Evolutionary conservation across 1,140 invertebrate genomes (phyloP).

Genomic region (Pseudomyrmex gracilis): DNA sequence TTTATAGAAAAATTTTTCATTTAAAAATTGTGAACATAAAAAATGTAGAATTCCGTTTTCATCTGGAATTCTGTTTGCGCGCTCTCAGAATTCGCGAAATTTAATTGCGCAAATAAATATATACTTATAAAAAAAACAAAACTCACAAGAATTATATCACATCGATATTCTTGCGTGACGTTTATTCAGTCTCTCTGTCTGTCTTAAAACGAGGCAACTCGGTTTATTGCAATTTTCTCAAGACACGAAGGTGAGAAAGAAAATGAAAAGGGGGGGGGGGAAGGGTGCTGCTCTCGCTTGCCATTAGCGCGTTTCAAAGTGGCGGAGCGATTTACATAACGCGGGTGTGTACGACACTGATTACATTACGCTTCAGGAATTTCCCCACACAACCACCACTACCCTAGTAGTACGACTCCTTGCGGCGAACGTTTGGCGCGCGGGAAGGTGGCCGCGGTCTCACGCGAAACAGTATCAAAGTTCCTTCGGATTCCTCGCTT

Average conservation of each 20-base stretch:
- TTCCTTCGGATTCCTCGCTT: slow-evolving; percentile 42
- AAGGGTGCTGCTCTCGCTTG: background rate
- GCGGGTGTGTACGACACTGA: slow-evolving; percentile 35
- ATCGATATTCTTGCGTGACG: background rate
- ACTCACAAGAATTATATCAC: background rate
- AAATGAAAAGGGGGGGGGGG: background rate
- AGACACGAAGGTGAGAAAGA: background rate
- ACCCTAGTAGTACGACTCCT: slow-evolving; percentile 20
- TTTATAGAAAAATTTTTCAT: background rate
- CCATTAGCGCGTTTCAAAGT: slow-evolving; percentile 32
- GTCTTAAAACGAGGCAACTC: background rate
- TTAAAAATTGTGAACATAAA: slow-evolving; percentile 11
- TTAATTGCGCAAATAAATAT: background rate
- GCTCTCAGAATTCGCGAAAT: background rate
- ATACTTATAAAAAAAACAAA: slow-evolving; percentile 4
- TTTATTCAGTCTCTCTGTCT: background rate
- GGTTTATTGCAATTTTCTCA: slow-evolving; percentile 8
- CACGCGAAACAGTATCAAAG: slow-evolving; percentile 48
- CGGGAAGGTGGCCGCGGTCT: slow-evolving; percentile 2
- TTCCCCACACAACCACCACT: slow-evolving; percentile 10
- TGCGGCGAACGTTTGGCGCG: slow-evolving; percentile 32
- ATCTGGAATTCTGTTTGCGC: background rate
- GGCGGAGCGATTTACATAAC: slow-evolving; percentile 36
- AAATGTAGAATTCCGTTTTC: background rate
- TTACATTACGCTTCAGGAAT: slow-evolving; percentile 45